Evolutionary conservation across 2,888 invertebrate species (phyloP).

Genomic region (Coenonympha arcania): DNA sequence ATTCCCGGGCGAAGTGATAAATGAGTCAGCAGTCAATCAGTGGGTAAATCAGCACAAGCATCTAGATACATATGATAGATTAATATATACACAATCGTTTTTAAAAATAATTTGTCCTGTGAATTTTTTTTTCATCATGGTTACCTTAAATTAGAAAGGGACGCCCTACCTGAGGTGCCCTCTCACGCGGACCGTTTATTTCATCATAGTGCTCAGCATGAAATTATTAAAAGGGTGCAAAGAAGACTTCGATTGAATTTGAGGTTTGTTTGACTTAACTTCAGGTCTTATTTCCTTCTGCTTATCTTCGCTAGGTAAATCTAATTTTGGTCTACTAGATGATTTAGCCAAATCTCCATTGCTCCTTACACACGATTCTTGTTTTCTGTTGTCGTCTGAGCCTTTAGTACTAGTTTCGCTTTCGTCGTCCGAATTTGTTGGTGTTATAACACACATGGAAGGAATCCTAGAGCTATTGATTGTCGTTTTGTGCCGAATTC

Average conservation of each 20-base stretch:
- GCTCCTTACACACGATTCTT: slow-evolving; percentile 28
- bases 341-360: slow-evolving; percentile 36
- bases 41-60: no score
- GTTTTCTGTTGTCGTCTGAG: slow-evolving; percentile 39
- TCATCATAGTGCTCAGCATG: no score
- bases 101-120: no score
- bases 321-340: slow-evolving; percentile 56
- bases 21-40: no score
- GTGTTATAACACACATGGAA: slow-evolving; percentile 93
- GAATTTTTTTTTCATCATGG: no score
- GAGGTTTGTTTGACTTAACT: slow-evolving; percentile 38
- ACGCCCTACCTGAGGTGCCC: no score
- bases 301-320: slow-evolving; percentile 54
- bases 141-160: no score
- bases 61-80: no score
- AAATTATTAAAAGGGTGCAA: slow-evolving; percentile 80
- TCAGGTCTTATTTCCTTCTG: slow-evolving; percentile 42
- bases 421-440: slow-evolving; percentile 90
- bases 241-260: slow-evolving; percentile 49
- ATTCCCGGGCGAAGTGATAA: no score
- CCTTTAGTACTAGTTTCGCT: slow-evolving; percentile 67
- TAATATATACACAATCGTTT: no score
- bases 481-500: slow-evolving; percentile 88
- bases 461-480: slow-evolving; percentile 91
- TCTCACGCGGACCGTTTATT: no score